Evolutionary conservation across 2,888 invertebrate genomes (phyloP), one percentile per base, ranked within the genome.

Genomic region (Rhamphomyia laevipes): DNA sequence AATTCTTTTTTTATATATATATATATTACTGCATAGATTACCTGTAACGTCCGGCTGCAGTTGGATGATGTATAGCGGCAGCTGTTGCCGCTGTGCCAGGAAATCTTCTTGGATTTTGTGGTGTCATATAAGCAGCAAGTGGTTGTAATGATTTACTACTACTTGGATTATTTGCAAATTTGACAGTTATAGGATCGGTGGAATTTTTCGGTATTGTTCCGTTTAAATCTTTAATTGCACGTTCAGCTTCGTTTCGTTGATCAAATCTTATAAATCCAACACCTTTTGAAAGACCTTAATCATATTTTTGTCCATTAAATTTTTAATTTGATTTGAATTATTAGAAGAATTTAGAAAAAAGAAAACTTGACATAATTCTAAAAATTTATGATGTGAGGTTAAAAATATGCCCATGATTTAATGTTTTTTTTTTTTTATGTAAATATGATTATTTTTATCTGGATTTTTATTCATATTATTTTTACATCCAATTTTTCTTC

Each of bases 251-350:
- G 59, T 82, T 79, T 56, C 91, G 82, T 72, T 91, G 90, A 74
- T 93, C 93, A 72, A 92, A 93, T 57, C 93, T 82, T 64, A 93
- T 92, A 72, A 93, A 93, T 51, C 93, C 93, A 57, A 93, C 93
- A 58, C 93, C 93, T 72, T 93, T 93, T 55, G 91, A 92, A 64
- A 91, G 76, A 62, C 94, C 94, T 83, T 77, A 45, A 56, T 56
- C 51, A 13, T 27, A 9, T 27, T 27, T 21, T 27, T 27, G 9
- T n/a, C n/a, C n/a, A n/a, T n/a, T n/a, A n/a, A n/a, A n/a, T n/a
- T n/a, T n/a, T n/a, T n/a, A n/a, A n/a, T n/a, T n/a, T n/a, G n/a
- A n/a, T n/a, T n/a, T n/a, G n/a, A n/a, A n/a, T n/a, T n/a, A n/a
- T n/a, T n/a, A n/a, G n/a, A 21, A 21, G 21, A 6, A 21, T 21